Percentiles rank a stretch among this genome's conserved stretches.
Conservation (phyloP, 2,888 invertebrate genomes). For the Dynastes hyllus region DNA sequence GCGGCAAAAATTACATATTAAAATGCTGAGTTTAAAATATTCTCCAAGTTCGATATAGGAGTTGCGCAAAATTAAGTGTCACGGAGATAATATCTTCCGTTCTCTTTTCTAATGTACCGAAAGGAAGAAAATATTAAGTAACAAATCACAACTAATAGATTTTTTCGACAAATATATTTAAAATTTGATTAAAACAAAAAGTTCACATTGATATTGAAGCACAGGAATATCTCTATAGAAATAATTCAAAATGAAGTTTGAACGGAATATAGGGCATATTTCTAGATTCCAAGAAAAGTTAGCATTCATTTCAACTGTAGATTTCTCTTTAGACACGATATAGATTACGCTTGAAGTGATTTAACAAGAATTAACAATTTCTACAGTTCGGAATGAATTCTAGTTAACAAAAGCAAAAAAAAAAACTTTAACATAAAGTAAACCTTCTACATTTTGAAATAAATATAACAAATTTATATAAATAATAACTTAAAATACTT, state of each 20-base stretch:
- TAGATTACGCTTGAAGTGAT: too few relatives aligned
- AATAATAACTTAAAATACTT: conserved; percentile 26
- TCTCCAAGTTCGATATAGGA: background rate
- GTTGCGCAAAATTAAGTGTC: too few relatives aligned
- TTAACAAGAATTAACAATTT: background rate
- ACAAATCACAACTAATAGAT: background rate
- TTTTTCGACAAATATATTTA: conserved; percentile 46
- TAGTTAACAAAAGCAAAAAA: conserved; percentile 2
- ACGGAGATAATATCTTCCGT: too few relatives aligned
- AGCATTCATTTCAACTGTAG: conserved; percentile 36
- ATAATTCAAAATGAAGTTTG: conserved; percentile 3
- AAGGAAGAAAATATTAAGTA: background rate
- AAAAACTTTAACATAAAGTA: conserved; percentile 6
- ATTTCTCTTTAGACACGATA: background rate
- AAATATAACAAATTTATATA: conserved; percentile 24
- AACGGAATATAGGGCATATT: background rate
- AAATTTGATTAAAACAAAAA: conserved; percentile 42
- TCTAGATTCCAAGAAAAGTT: background rate
- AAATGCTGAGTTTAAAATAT: background rate
- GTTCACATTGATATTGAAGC: conserved; percentile 45
- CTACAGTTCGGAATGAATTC: conserved; percentile 35
- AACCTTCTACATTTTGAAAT: conserved; percentile 14
- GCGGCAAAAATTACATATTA: too few relatives aligned
- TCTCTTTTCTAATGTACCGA: too few relatives aligned
- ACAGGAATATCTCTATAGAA: conserved; percentile 32